Percentiles rank a stretch among this genome's conserved stretches.
phyloP scores from a whole-genome alignment of 2,113 vertebrate genomes.

The Trematomus loennbergii region DNA sequence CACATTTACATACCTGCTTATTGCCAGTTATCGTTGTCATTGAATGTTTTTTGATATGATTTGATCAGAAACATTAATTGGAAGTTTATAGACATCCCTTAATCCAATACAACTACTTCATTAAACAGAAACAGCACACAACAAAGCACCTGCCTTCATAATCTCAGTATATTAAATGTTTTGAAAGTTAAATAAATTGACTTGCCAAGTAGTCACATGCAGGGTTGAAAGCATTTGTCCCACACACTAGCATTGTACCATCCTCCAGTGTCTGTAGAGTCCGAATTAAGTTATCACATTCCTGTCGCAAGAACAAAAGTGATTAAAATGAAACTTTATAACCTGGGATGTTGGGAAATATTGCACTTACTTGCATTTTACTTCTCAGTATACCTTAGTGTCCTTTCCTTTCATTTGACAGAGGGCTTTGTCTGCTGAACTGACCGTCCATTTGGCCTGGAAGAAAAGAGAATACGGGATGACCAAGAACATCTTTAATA shows the following conservation, averaged over 20 bases:
- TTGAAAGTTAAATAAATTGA: not conserved
- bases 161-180: not conserved
- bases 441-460: slow-evolving; percentile 26
- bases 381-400: not conserved
- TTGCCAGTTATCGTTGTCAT: not conserved
- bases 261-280: slow-evolving; percentile 32
- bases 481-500: not conserved
- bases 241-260: slow-evolving; percentile 35
- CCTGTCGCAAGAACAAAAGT: not conserved
- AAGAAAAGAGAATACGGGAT: not conserved
- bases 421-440: slow-evolving; percentile 1
- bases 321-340: not conserved
- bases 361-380: not conserved
- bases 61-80: not conserved
- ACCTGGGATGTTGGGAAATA: not conserved
- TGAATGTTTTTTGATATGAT: not conserved
- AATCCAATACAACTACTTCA: not conserved
- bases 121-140: not conserved
- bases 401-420: slow-evolving; percentile 43
- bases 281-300: slow-evolving; percentile 46
- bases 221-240: slow-evolving; percentile 43
- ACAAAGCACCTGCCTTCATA: not conserved
- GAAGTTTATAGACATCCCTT: not conserved
- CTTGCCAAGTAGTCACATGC: slow-evolving; percentile 35
- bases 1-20: not conserved